phyloP scores from a whole-genome alignment of 1,140 invertebrate genomes.

The Cataglyphis hispanica region DNA sequence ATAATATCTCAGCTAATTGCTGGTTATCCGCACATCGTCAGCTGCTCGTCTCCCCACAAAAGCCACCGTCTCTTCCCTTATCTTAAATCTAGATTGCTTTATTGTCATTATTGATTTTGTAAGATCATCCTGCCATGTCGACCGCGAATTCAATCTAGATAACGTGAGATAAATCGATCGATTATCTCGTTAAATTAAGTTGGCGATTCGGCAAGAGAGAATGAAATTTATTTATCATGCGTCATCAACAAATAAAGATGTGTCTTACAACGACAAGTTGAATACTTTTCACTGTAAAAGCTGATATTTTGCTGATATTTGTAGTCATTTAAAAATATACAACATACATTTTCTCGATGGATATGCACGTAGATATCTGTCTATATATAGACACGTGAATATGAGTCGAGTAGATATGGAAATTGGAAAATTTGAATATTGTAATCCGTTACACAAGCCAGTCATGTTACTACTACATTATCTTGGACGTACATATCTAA shows the following conservation, averaged over 20 bases:
- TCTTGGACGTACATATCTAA: slow-evolving; percentile 23
- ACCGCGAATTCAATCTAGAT: slow-evolving; percentile 36
- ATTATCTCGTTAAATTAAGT: slow-evolving; percentile 8
- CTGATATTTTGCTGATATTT: not conserved
- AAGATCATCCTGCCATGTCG: not conserved
- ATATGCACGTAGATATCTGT: not conserved
- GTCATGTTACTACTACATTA: slow-evolving; percentile 59
- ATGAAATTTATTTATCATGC: not conserved
- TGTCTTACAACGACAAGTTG: not conserved
- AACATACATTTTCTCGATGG: not conserved
- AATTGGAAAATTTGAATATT: slow-evolving; percentile 76
- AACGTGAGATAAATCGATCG: not conserved
- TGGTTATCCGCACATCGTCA: slow-evolving; percentile 60
- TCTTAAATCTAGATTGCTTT: slow-evolving; percentile 33
- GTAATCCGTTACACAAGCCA: slow-evolving; percentile 63
- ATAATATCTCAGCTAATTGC: slow-evolving; percentile 74
- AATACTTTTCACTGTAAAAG: not conserved
- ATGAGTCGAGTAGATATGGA: slow-evolving; percentile 67
- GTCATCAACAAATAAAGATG: not conserved
- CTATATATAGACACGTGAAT: slow-evolving; percentile 28
- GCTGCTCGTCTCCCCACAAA: slow-evolving; percentile 30
- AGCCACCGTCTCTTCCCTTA: not conserved
- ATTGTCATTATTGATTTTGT: slow-evolving; percentile 46
- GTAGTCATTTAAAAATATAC: not conserved
- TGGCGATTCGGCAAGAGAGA: not conserved